Base-by-base conservation (phyloP, 1,140 invertebrate species). In the Drosophila novamexicana region DNA sequence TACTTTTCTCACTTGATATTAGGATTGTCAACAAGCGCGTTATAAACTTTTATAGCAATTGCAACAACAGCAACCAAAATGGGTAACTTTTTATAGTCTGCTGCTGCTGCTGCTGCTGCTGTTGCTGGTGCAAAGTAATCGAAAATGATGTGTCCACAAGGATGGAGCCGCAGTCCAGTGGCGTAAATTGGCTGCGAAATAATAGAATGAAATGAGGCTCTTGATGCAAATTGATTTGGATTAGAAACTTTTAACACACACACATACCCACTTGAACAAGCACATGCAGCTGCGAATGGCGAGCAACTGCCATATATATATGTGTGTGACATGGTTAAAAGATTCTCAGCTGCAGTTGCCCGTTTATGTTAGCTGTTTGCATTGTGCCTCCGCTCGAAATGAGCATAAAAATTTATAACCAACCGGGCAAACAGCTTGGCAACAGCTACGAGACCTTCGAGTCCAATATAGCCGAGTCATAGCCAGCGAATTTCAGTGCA, bases 181-280 rank as follows among this genome's bases (percentile, higher is more conserved):
- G 66, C 47, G 68, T 64, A 70, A 82, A 85, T 80, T 85, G 85
- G 71, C 79, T 85, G 77, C 72, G 71, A 80, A 91, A 80, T 91
- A 91, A 91, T 91, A 84, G 88, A 91, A 91, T 91, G 71, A 88
- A 90, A 91, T 91, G 88, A 91, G 83, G 71, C 88, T 84, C 88
- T 91, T 84, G 88, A 84, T 91, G 83, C 78, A 91, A 90, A 91
- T 91, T 91, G 88, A 91, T 90, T 91, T 90, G 88, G 88, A 91
- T 91, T 91, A 84, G 83, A 90, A 84, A 77, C 72, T 80, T 77
- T 73, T 66, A 74, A 77, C 64, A 50, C 40, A 65, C 71, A 71
- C 45, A 59, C 49, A 50, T 34, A 44, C 8, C 39, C 22, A 56
- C 50, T 16, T 29, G 22, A 29, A 29, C 50, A 9, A 14, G 42